Evolutionary conservation across 1,140 invertebrate species (phyloP).

Genomic region (Scaptomyza graminum): DNA sequence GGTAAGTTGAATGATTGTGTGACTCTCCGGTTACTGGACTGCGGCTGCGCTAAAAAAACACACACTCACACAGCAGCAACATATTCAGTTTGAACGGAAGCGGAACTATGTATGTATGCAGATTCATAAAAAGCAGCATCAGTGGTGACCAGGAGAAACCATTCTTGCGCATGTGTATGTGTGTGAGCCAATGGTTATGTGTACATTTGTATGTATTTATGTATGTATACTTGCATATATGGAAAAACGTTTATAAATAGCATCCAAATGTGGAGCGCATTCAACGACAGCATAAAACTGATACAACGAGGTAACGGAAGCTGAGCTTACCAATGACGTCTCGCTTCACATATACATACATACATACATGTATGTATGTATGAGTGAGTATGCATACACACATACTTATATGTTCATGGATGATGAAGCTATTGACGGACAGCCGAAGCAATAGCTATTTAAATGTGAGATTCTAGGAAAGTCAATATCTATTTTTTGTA

Average conservation of each 20-base stretch:
- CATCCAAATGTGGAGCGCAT: conserved; percentile 78
- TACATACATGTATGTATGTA: neutral
- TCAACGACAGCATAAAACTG: conserved; percentile 21
- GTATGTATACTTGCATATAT: conserved; percentile 29
- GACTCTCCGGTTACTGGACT: conserved; percentile 44
- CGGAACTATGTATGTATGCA: conserved; percentile 78
- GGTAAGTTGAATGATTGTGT: conserved; percentile 59
- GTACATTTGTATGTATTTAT: conserved; percentile 7
- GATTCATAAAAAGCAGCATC: conserved; percentile 70
- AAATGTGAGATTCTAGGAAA: neutral
- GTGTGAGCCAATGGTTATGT: conserved; percentile 7
- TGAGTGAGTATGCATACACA: neutral
- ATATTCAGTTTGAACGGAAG: conserved; percentile 59
- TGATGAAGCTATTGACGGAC: conserved; percentile 2
- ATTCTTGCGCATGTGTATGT: conserved; percentile 52
- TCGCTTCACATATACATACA: conserved; percentile 18
- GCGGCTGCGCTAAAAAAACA: conserved; percentile 57
- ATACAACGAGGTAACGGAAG: conserved; percentile 50
- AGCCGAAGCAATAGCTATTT: neutral
- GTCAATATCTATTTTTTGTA: neutral
- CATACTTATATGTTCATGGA: neutral
- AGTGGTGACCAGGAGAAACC: conserved; percentile 20
- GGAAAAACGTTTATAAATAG: conserved; percentile 74
- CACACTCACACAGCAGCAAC: conserved; percentile 15
- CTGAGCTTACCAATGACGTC: conserved; percentile 57